phyloP scores from a whole-genome alignment of 2,797 vertebrate species.

The Acestrorhynchus altus region DNA sequence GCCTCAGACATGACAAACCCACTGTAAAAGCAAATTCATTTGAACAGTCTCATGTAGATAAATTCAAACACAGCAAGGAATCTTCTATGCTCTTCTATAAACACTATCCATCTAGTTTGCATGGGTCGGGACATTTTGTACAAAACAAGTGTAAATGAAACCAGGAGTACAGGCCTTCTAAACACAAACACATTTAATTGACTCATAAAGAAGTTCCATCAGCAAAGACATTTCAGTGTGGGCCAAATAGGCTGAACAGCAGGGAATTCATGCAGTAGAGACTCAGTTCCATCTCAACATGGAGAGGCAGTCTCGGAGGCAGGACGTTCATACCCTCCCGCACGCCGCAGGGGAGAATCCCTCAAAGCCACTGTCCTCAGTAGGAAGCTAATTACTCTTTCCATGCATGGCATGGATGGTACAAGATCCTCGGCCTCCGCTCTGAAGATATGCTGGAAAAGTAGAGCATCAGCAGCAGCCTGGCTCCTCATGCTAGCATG shows the following conservation, averaged over 20 bases:
- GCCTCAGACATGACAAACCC: conserved; percentile 15
- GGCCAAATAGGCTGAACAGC: conserved; percentile 27
- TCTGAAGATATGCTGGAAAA: conserved; percentile 42
- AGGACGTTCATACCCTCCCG: conserved; percentile 39
- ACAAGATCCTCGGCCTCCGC: conserved; percentile 26
- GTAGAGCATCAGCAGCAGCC: conserved; percentile 27
- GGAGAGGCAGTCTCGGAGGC: conserved; percentile 28
- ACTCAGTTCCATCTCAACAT: conserved; percentile 35
- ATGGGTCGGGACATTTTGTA: conserved; percentile 5
- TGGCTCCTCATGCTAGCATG: not conserved
- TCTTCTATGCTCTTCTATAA: conserved; percentile 39
- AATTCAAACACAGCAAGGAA: conserved; percentile 18
- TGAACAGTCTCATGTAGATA: conserved; percentile 10
- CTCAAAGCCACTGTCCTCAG: conserved; percentile 54
- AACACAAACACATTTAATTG: conserved; percentile 23
- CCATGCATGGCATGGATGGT: conserved; percentile 43
- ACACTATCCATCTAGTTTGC: conserved; percentile 7
- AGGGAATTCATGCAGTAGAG: conserved; percentile 26
- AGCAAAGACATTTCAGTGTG: conserved; percentile 32
- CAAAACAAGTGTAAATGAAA: conserved; percentile 1
- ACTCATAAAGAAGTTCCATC: conserved; percentile 15
- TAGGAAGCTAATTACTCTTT: conserved; percentile 58
- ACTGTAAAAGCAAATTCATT: not conserved
- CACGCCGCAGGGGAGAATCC: conserved; percentile 46
- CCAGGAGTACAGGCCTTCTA: not conserved